Conservation (phyloP, 2,797 vertebrate genomes). For the Streptopelia turtur region DNA sequence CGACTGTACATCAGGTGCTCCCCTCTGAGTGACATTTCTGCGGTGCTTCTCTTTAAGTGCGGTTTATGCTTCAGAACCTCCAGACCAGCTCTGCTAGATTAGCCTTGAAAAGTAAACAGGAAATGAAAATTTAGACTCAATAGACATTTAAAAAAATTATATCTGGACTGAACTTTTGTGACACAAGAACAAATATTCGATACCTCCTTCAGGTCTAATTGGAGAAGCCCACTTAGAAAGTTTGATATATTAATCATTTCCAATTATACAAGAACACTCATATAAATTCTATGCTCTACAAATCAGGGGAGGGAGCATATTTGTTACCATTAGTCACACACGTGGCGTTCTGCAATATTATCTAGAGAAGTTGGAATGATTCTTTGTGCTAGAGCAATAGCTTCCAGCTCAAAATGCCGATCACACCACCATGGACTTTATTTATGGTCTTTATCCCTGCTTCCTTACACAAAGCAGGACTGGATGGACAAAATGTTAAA, state of each 20-base stretch:
- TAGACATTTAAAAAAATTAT: not conserved
- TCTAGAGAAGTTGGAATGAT: not conserved
- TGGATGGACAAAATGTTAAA: not conserved
- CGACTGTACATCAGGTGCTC: not conserved
- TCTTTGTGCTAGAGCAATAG: not conserved
- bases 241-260: constrained; percentile 32
- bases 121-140: not conserved
- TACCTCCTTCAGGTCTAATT: constrained; percentile 1
- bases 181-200: not conserved
- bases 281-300: not conserved
- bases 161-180: not conserved
- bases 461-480: not conserved
- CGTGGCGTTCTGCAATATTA: not conserved
- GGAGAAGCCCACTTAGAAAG: not conserved
- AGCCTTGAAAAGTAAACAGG: not conserved
- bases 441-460: not conserved
- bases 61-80: not conserved
- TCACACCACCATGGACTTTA: not conserved
- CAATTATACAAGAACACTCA: not conserved
- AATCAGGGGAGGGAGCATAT: not conserved
- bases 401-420: constrained; percentile 25
- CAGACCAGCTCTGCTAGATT: not conserved
- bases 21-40: not conserved
- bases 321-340: constrained; percentile 34
- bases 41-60: not conserved